phyloP scores from a whole-genome alignment of 1,140 invertebrate species.

The Drosophila asahinai region DNA sequence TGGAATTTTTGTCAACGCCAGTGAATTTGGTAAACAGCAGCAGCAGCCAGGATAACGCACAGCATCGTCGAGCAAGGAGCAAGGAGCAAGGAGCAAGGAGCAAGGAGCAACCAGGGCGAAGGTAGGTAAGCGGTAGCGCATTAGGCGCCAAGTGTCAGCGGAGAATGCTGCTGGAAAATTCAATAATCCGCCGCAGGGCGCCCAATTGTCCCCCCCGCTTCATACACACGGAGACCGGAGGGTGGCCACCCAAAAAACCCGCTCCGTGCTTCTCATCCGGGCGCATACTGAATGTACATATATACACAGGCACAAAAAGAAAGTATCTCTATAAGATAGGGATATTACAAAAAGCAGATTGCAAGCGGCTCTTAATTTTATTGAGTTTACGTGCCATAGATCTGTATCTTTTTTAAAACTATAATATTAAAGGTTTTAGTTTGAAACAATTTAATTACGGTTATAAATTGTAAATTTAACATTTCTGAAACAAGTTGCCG shows the following conservation, averaged over 20 bases:
- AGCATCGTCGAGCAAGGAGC: slow-evolving; percentile 4
- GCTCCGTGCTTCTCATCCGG: slow-evolving; percentile 23
- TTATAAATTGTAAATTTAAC: too few relatives aligned
- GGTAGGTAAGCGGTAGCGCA: slow-evolving; percentile 54
- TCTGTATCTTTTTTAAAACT: neutral
- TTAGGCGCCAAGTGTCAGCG: slow-evolving; percentile 77
- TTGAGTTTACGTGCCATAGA: too few relatives aligned
- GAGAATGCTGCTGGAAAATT: slow-evolving; percentile 80
- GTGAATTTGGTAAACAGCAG: slow-evolving; percentile 52
- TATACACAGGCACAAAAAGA: slow-evolving; percentile 32
- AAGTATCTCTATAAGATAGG: neutral
- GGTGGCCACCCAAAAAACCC: slow-evolving; percentile 23
- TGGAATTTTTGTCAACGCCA: slow-evolving; percentile 65
- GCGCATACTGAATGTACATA: slow-evolving; percentile 59
- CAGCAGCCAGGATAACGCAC: slow-evolving; percentile 4
- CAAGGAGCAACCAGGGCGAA: neutral
- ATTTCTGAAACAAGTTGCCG: too few relatives aligned
- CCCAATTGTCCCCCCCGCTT: slow-evolving; percentile 34
- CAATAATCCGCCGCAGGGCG: slow-evolving; percentile 78
- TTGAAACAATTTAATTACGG: too few relatives aligned
- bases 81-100: slow-evolving; percentile 1
- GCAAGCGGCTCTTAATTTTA: neutral
- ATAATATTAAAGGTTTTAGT: neutral
- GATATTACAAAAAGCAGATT: neutral
- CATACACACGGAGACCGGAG: slow-evolving; percentile 13